Base-by-base conservation (phyloP, 2,113 vertebrate genomes). In the Synchiropus splendidus region DNA sequence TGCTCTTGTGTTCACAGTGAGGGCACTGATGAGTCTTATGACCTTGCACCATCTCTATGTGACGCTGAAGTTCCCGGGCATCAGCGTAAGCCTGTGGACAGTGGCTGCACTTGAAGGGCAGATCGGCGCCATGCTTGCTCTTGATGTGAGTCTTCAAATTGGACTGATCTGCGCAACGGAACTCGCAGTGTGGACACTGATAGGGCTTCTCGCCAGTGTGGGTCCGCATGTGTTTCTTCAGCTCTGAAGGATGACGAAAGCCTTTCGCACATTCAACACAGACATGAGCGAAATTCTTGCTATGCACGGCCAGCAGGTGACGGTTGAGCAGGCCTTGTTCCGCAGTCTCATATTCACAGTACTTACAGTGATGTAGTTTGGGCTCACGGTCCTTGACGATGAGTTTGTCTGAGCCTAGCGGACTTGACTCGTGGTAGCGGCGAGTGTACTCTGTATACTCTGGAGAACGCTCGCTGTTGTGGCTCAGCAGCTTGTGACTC, bases 71-170 rank as follows among this genome's bases (percentile, higher is more conserved):
- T 67, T 99, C 95, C 46, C 89, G 88, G 32, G 95, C 92, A 1
- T 98, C 92, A 3, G 89, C 70, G 17, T 96, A 99, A 0, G 93
- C 90, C 77, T 97, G 94, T 12, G 94, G 94, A 76, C 95, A 98
- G 72, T 97, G 94, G 74, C 90, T 90, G 58, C 94, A 98, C 72
- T 97, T 96, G 63, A 90, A 97, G 1, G 94, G 92, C 63, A 98
- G 80, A 48, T 94, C 92, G 0, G 85, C 88, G 1, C 91, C 91
- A 1, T 99, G 95, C 78, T 93, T 97, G 80, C 88, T 91, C 82
- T 98, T 99, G 79, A 98, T 92, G 77, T 99, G 95, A 79, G 95
- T 99, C 88, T 99, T 99, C 85, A 99, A 70, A 67, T 99, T 99
- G 76, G 95, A 99, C 67, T 95, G 94, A 67, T 99, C 95, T 18